Base-by-base conservation (phyloP, 1,140 invertebrate genomes). In the Bombus pyrosoma region DNA sequence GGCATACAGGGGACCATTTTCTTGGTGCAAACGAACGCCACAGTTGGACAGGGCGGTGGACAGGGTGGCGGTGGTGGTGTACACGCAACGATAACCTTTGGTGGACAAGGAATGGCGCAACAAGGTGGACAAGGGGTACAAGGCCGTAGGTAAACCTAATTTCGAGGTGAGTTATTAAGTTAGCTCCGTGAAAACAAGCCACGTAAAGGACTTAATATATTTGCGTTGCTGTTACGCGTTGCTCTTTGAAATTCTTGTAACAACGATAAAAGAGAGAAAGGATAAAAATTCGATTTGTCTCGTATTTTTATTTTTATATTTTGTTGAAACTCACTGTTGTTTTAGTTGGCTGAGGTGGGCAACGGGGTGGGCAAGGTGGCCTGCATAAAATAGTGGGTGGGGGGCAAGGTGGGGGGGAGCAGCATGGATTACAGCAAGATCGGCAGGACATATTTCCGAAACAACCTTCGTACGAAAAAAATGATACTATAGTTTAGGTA, bases 81-180 rank as follows among this genome's bases (percentile, higher is more conserved):
- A 81, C 88, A 91, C 22, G 83, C 73, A 22, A 92, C 74, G n/a
- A 86, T 59, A 43, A 89, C 68, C 82, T 91, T 92, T 39, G 91
- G 91, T 41, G 91, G 91, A 72, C 79, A 91, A 28, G 89, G 89
- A 81, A 85, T 80, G 25, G 84, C 83, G 34, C 91, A 91, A 57
- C 73, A 90, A 13, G 86, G 86, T 57, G 90, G 88, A 81, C 86
- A 88, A 18, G 81, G 74, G 77, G 87, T 78, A 71, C 88, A 91
- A 43, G 90, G 89, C 72, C 83, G 84, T 39, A 91, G 80, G 86
- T 92, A 92, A 77, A 92, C 83, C 91, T 92, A 85, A 85, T 85
- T 81, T 81, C 71, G 43, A 43, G 15, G 2, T 25, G 37, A 68
- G 66, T 74, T 85, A 85, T 73, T 62, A 73, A 59, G 41, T 83